Percentiles rank a stretch among this genome's conserved stretches.
These are phyloP conservation scores for Dicycla oo DNA, from an alignment of 2,888 invertebrate species.

Conservation along the genomic window DNA sequence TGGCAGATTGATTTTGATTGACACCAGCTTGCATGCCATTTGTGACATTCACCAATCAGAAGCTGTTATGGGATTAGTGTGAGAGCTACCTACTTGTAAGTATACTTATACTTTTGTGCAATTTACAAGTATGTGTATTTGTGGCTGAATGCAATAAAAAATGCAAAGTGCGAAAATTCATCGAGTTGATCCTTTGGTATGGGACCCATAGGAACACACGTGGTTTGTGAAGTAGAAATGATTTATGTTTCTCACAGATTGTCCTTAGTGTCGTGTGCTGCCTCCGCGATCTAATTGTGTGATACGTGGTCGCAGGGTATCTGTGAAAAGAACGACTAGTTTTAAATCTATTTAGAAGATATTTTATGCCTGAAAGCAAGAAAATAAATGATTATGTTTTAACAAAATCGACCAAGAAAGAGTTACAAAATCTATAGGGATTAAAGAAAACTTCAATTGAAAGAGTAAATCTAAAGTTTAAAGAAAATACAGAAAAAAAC, in stretches of 20 bases:
- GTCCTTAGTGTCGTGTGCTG: constrained; percentile 45
- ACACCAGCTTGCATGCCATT: too few relatives aligned
- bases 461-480: background rate
- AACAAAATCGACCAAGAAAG: background rate
- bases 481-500: background rate
- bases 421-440: background rate
- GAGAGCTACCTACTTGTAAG: background rate
- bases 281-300: constrained; percentile 21
- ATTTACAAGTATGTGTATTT: background rate
- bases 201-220: constrained; percentile 11
- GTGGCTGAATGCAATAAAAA: background rate
- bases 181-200: constrained; percentile 21
- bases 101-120: background rate
- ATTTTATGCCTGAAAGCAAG: too few relatives aligned
- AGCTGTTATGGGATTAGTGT: background rate
- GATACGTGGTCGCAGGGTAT: background rate
- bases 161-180: background rate
- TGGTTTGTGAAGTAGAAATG: constrained; percentile 53
- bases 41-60: background rate
- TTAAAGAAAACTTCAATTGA: background rate
- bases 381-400: background rate
- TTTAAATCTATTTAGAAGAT: background rate
- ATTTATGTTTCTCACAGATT: constrained; percentile 60
- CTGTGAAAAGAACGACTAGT: background rate
- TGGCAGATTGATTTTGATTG: background rate